Evolutionary conservation across 2,888 invertebrate species (phyloP).

Genomic region (Ornithoptera alexandrae): DNA sequence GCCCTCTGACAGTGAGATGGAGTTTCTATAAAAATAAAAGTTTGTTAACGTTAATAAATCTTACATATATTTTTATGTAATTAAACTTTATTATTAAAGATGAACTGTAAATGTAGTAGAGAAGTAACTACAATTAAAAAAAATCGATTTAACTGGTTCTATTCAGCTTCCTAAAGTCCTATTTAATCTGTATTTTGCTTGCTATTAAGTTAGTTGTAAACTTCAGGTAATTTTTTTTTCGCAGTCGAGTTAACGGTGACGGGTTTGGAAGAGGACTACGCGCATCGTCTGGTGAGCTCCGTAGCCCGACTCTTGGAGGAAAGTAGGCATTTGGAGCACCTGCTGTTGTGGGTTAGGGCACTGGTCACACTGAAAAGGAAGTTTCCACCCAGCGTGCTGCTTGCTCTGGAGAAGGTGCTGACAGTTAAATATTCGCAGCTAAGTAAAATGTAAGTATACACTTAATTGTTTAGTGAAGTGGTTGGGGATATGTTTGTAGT

Average conservation of each 20-base stretch:
- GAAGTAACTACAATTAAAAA: too few relatives aligned
- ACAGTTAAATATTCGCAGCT: constrained; percentile 89
- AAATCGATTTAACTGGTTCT: too few relatives aligned
- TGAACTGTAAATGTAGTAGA: too few relatives aligned
- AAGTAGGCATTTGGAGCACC: constrained; percentile 92
- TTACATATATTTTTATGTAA: too few relatives aligned
- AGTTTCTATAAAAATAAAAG: background rate
- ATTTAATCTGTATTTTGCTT: too few relatives aligned
- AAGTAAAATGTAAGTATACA: constrained; percentile 87
- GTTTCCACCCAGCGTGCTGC: constrained; percentile 83
- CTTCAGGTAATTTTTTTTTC: constrained; percentile 39
- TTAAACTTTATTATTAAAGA: too few relatives aligned
- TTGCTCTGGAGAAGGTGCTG: constrained; percentile 89
- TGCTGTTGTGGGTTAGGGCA: constrained; percentile 88
- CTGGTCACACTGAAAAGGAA: constrained; percentile 83
- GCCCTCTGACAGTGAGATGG: constrained; percentile 83
- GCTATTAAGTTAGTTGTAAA: too few relatives aligned
- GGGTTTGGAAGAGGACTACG: constrained; percentile 86
- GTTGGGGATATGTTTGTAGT: too few relatives aligned
- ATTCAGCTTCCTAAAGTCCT: too few relatives aligned
- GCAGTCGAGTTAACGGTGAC: constrained; percentile 88
- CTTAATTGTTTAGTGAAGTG: too few relatives aligned
- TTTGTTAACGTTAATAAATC: too few relatives aligned
- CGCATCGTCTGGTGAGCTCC: constrained; percentile 86
- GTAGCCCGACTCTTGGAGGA: constrained; percentile 86